Conservation (phyloP, 2,888 invertebrate genomes). For the Thymelicus acteon region DNA sequence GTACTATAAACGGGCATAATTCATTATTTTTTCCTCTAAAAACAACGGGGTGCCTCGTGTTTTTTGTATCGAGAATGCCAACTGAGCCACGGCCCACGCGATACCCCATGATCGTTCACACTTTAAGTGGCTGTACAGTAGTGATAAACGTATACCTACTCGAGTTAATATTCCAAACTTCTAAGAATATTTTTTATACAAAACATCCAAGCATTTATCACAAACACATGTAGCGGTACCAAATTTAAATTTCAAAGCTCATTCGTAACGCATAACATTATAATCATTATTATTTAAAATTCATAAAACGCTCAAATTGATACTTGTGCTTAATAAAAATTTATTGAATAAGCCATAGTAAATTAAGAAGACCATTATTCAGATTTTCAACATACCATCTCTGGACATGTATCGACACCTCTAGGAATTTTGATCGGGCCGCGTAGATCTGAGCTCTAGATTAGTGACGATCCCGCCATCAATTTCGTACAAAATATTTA, state of each 20-base stretch:
- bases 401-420: constrained; percentile 80
- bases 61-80: constrained; percentile 73
- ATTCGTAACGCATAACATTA: constrained; percentile 33
- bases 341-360: constrained; percentile 54
- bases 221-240: constrained; percentile 33
- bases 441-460: constrained; percentile 70
- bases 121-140: constrained; percentile 77
- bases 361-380: constrained; percentile 54
- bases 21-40: constrained; percentile 79
- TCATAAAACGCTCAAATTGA: constrained; percentile 40
- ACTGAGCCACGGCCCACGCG: constrained; percentile 73
- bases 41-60: constrained; percentile 81
- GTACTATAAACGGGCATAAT: constrained; percentile 74
- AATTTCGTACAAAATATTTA: constrained; percentile 82
- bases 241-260: constrained; percentile 42
- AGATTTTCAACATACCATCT: constrained; percentile 62
- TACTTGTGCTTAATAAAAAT: constrained; percentile 37
- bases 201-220: constrained; percentile 24
- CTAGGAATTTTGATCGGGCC: constrained; percentile 79
- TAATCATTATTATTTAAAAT: constrained; percentile 39
- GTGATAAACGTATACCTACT: constrained; percentile 67
- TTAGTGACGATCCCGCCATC: constrained; percentile 76
- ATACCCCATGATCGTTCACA: constrained; percentile 76
- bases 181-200: constrained; percentile 44
- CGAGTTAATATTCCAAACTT: constrained; percentile 65